Percentiles rank a stretch among this genome's conserved stretches.
These are phyloP conservation scores for Pseudococcus longispinus DNA, from an alignment of 2,888 invertebrate species.

Conservation along the genomic window DNA sequence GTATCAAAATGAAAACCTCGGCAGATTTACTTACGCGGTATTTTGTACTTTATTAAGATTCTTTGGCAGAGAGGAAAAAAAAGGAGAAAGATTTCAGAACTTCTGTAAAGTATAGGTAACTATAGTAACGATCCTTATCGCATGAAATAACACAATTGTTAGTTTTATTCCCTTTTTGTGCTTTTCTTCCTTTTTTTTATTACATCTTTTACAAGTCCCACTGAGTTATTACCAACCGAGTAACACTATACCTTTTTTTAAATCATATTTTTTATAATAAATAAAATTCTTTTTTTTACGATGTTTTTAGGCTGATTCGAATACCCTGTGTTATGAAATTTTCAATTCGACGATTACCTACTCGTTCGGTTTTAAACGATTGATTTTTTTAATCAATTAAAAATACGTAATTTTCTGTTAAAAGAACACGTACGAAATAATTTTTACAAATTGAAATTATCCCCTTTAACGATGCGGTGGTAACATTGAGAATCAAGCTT, in stretches of 20 bases:
- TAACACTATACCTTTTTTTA: constrained; percentile 12
- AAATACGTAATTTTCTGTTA: background rate
- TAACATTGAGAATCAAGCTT: background rate
- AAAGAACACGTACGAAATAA: background rate
- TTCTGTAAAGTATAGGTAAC: constrained; percentile 40
- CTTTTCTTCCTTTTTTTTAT: constrained; percentile 7
- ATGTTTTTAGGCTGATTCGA: background rate
- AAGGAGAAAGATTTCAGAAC: background rate
- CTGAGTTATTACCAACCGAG: constrained; percentile 36
- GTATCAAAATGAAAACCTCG: background rate
- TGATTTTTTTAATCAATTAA: background rate
- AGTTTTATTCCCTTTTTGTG: constrained; percentile 40
- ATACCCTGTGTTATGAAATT: no score
- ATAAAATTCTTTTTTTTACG: background rate
- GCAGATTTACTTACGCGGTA: constrained; percentile 14
- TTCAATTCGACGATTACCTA: no score
- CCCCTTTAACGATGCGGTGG: background rate
- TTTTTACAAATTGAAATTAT: constrained; percentile 21
- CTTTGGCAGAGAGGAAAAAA: background rate
- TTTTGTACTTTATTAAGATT: constrained; percentile 38
- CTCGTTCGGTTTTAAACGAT: no score
- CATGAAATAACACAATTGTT: constrained; percentile 47
- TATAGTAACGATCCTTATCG: constrained; percentile 49
- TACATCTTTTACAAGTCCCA: background rate
- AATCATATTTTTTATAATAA: background rate